These are phyloP conservation scores for Bubo bubo DNA, from an alignment of 2,113 vertebrate genomes.

Conservation along the genomic window DNA sequence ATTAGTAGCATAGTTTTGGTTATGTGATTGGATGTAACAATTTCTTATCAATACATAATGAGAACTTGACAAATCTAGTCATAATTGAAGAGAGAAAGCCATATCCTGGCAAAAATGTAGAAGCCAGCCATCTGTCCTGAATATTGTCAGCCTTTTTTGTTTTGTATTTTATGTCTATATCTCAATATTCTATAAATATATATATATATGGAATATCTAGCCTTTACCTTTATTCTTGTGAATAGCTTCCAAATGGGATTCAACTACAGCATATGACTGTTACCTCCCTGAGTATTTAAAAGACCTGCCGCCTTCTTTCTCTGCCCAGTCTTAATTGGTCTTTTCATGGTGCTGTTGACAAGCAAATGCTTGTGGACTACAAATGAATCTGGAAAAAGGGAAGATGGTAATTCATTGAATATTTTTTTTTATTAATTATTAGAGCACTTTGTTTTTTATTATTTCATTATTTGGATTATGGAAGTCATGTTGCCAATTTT, in stretches of 20 bases:
- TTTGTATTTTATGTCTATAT: conserved; percentile 18
- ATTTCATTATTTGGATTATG: neutral
- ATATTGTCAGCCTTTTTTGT: conserved; percentile 42
- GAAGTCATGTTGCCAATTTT: neutral
- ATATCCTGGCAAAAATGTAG: conserved; percentile 11
- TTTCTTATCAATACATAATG: neutral
- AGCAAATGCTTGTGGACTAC: neutral
- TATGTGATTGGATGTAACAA: neutral
- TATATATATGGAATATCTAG: neutral
- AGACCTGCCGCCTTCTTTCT: neutral
- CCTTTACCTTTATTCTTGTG: neutral
- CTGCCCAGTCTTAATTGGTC: neutral
- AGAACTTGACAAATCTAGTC: neutral
- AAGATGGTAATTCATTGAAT: neutral
- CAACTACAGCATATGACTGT: neutral
- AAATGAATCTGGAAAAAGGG: neutral
- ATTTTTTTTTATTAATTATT: neutral
- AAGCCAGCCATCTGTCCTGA: conserved; percentile 21
- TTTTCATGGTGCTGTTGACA: neutral
- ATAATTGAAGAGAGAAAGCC: neutral
- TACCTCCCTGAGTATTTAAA: neutral
- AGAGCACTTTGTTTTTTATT: neutral
- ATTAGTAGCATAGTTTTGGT: neutral
- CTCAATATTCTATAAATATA: neutral
- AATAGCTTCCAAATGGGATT: neutral